Base-by-base conservation (phyloP, 2,797 vertebrate species). In the Gallinago nigripennis region DNA sequence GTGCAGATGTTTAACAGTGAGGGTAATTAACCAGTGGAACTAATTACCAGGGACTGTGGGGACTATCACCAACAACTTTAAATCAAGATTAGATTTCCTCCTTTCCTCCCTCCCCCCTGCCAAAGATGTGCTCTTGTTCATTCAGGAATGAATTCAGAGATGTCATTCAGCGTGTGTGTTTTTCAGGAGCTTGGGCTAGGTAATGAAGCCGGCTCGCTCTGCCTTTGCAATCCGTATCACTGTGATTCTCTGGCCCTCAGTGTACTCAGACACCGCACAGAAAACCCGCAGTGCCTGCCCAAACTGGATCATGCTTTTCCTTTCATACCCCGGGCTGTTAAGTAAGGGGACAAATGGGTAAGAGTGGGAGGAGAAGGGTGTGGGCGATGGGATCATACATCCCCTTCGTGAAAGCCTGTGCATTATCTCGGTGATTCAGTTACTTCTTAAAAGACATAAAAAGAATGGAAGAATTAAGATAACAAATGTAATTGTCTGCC, bases 1-100 rank as follows among this genome's bases (percentile, higher is more conserved):
- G 93, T 97, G 91, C 94, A 96, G 86, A 96, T 97, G 95, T 96
- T 97, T 95, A 96, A 88, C 94, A 93, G 92, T 69, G 92, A 95
- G 94, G 82, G 86, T 91, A 96, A 96, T 97, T 96, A 96, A 94
- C 91, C 76, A 95, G 84, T 95, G 95, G 93, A 96, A 94, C 95
- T 95, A 96, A 96, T 96, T 96, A 94, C 86, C 68, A 92, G 85
- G 82, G 79, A 77, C 94, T 94, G 30, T 85, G 69, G 93, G 84
- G 94, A 92, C 86, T 82, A 93, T 89, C 90, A 97, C 79, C 84
- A 92, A 69, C 79, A 95, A 94, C 93, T 94, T 96, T 68, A 94
- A 94, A 92, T 93, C 45, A 69, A 84, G 61, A 90, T 91, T 93
- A 57, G 41, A 76, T 91, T 90, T 71, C 48, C 28, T 8, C 11